These are phyloP conservation scores for Onychostruthus taczanowskii DNA, from an alignment of 2,113 vertebrate species.

Conservation along the genomic window DNA sequence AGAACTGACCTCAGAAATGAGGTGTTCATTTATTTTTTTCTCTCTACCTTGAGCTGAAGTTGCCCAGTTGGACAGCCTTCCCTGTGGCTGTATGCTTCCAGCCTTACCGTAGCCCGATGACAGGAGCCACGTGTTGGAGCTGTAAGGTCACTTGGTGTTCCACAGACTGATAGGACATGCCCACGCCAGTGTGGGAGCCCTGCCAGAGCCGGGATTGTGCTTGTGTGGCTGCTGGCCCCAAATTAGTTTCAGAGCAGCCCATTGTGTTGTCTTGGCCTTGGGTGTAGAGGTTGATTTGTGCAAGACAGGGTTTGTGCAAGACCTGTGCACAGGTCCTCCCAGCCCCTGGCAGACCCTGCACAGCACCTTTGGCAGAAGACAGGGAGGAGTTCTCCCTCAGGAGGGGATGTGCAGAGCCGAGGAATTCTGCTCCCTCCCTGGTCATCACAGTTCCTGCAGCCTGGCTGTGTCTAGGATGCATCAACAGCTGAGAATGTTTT, in stretches of 20 bases:
- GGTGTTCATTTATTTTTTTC: not conserved
- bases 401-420: not conserved
- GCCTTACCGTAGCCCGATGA: not conserved
- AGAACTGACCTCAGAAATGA: not conserved
- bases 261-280: not conserved
- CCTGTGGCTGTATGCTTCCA: not conserved
- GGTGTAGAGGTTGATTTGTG: not conserved
- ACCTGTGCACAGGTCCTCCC: not conserved
- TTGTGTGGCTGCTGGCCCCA: not conserved
- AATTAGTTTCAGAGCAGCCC: not conserved
- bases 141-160: not conserved
- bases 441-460: not conserved
- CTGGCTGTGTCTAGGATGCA: rapidly evolving
- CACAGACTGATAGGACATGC: not conserved
- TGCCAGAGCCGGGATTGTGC: not conserved
- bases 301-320: not conserved
- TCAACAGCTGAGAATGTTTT: not conserved
- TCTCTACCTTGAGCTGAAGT: not conserved
- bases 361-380: not conserved
- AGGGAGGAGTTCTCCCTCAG: not conserved
- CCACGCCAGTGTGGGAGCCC: rapidly evolving
- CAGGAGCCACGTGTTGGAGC: not conserved
- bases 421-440: not conserved
- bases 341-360: not conserved
- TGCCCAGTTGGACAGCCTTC: not conserved